These are phyloP conservation scores for Thecophora atra DNA, from an alignment of 2,888 invertebrate genomes.

Conservation along the genomic window DNA sequence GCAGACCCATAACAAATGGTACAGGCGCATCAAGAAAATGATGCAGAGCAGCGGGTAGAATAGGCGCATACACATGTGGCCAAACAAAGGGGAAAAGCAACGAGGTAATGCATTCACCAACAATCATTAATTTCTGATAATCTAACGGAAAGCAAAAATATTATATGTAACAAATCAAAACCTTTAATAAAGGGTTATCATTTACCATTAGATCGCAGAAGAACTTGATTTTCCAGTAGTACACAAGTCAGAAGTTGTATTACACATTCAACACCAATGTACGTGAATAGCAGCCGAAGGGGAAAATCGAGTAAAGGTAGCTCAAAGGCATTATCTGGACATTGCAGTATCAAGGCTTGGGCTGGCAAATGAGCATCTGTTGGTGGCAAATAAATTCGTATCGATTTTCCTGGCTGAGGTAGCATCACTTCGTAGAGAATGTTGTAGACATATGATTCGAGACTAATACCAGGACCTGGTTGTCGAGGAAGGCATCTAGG, in stretches of 20 bases:
- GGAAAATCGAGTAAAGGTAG: slow-evolving; percentile 95
- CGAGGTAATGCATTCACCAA: slow-evolving; percentile 91
- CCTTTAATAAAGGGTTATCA: background rate
- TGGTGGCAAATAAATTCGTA: slow-evolving; percentile 79
- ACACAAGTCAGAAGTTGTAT: slow-evolving; percentile 95
- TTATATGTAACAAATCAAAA: background rate
- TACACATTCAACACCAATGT: slow-evolving; percentile 91
- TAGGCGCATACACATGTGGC: slow-evolving; percentile 99
- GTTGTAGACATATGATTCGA: slow-evolving; percentile 96
- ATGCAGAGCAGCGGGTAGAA: slow-evolving; percentile 91
- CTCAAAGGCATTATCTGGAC: slow-evolving; percentile 81
- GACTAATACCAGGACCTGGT: slow-evolving; percentile 79
- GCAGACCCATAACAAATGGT: slow-evolving; percentile 96
- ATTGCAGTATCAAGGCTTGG: slow-evolving; percentile 75
- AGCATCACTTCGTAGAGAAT: slow-evolving; percentile 92
- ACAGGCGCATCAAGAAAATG: slow-evolving; percentile 99
- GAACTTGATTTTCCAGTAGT: slow-evolving; percentile 94
- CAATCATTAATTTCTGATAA: slow-evolving; percentile 94
- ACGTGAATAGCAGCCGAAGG: slow-evolving; percentile 84
- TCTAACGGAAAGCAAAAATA: slow-evolving; percentile 69
- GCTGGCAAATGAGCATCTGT: slow-evolving; percentile 75
- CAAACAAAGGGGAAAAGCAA: slow-evolving; percentile 94
- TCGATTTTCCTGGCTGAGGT: slow-evolving; percentile 88
- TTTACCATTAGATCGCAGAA: slow-evolving; percentile 89
- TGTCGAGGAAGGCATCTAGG: slow-evolving; percentile 82